Evolutionary conservation across 2,888 invertebrate species (phyloP).

Genomic region (Tromatobia lineatoria): DNA sequence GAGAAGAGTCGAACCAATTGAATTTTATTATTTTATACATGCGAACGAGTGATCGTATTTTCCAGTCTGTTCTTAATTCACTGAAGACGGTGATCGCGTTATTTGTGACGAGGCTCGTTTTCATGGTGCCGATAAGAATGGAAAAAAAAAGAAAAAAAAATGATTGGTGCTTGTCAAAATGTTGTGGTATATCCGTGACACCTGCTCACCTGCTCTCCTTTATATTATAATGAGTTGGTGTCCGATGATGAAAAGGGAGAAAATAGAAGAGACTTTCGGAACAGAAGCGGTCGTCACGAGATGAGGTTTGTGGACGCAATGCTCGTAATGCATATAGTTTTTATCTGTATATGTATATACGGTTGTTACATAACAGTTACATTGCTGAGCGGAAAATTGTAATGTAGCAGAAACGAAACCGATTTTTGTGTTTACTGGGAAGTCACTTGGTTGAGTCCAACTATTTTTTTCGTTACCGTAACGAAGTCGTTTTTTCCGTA

Average conservation of each 20-base stretch:
- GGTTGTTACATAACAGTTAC: too few relatives aligned
- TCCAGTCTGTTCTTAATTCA: slow-evolving; percentile 51
- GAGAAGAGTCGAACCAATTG: slow-evolving; percentile 42
- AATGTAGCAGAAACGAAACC: too few relatives aligned
- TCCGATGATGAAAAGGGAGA: slow-evolving; percentile 19
- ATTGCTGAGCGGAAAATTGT: too few relatives aligned
- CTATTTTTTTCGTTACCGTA: too few relatives aligned
- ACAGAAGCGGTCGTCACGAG: neutral
- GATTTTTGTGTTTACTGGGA: too few relatives aligned
- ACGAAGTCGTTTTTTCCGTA: too few relatives aligned
- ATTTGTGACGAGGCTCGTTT: slow-evolving; percentile 48
- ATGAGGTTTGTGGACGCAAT: neutral
- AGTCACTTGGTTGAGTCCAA: too few relatives aligned
- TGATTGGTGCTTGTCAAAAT: slow-evolving; percentile 56
- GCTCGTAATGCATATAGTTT: too few relatives aligned
- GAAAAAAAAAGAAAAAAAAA: slow-evolving; percentile 7
- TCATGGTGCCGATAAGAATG: slow-evolving; percentile 2
- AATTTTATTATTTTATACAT: slow-evolving; percentile 66
- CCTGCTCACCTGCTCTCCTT: slow-evolving; percentile 49
- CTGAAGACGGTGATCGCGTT: slow-evolving; percentile 46
- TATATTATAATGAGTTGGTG: slow-evolving; percentile 15
- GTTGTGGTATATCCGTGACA: slow-evolving; percentile 59
- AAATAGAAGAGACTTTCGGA: slow-evolving; percentile 17
- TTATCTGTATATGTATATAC: too few relatives aligned
- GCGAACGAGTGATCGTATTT: slow-evolving; percentile 52